Conservation (phyloP, 2,113 vertebrate genomes). For the Microtus montanus region DNA sequence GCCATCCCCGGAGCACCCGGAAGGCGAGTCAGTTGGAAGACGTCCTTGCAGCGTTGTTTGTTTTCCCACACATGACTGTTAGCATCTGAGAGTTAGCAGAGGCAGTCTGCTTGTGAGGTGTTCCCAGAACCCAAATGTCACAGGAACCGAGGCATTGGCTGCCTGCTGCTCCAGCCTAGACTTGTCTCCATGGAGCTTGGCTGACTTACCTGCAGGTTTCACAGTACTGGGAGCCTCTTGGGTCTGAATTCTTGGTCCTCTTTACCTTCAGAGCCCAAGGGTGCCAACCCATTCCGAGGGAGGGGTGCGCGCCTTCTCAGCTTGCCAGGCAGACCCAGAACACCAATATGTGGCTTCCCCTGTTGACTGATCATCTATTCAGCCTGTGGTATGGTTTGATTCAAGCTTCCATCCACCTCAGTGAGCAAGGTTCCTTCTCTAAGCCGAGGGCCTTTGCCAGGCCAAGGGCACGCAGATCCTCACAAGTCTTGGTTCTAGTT, state of each 20-base stretch:
- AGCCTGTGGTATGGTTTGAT: not conserved
- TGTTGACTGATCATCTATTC: not conserved
- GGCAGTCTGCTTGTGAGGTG: not conserved
- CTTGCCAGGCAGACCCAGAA: not conserved
- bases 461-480: not conserved
- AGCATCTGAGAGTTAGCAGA: not conserved
- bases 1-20: not conserved
- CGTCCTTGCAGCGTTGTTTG: not conserved
- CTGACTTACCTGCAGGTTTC: not conserved
- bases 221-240: rapidly evolving
- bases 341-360: no score
- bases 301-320: no score
- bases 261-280: not conserved
- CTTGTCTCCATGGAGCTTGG: not conserved
- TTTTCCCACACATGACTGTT: not conserved
- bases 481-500: not conserved
- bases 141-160: no score
- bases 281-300: not conserved
- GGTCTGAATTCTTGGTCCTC: not conserved
- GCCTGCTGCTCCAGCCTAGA: not conserved
- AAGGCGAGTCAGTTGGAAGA: not conserved
- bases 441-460: not conserved
- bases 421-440: not conserved
- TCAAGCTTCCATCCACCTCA: not conserved
- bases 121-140: not conserved